These are phyloP conservation scores for Penaeus monodon DNA, from an alignment of 2,888 invertebrate species.

Conservation along the genomic window DNA sequence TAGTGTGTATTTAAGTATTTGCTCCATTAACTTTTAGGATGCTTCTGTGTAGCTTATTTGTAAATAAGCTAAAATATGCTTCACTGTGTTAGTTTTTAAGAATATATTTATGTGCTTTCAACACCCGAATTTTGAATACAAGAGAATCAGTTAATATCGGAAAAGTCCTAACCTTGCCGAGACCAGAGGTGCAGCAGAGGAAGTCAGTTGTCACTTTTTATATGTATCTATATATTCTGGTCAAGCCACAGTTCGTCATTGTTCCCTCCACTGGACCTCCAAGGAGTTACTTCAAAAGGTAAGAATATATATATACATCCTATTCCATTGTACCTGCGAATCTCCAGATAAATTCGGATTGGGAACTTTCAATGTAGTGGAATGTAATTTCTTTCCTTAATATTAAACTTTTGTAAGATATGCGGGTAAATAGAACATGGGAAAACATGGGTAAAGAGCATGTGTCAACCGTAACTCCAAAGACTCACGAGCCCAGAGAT, in stretches of 20 bases:
- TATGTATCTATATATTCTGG: not conserved
- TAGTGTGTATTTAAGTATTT: constrained; percentile 38
- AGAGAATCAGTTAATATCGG: not conserved
- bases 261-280: not conserved
- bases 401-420: too few species aligned
- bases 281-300: not conserved
- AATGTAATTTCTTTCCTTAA: too few species aligned
- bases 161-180: constrained; percentile 9
- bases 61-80: not conserved
- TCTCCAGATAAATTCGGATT: too few species aligned
- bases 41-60: not conserved
- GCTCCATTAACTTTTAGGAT: not conserved
- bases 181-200: not conserved
- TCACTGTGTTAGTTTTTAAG: not conserved
- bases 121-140: not conserved
- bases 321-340: too few species aligned
- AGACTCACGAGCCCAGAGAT: too few species aligned
- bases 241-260: not conserved
- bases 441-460: too few species aligned
- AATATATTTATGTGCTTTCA: not conserved
- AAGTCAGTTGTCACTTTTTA: constrained; percentile 8
- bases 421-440: too few species aligned
- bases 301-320: too few species aligned
- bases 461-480: too few species aligned
- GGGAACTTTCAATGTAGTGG: too few species aligned